Base-by-base conservation (phyloP, 2,888 invertebrate species). In the Platycheirus albimanus region DNA sequence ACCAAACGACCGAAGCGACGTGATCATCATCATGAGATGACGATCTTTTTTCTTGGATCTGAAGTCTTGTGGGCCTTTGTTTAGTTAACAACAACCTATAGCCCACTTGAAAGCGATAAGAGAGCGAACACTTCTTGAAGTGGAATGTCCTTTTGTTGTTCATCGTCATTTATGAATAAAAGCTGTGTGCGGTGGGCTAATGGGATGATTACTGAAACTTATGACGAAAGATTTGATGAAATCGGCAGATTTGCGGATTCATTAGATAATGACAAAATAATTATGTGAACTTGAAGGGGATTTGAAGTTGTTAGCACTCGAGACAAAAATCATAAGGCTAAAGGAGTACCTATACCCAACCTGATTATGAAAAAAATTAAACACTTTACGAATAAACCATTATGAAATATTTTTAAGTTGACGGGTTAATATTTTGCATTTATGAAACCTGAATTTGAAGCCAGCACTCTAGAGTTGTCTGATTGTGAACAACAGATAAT, bases 61-160 rank as follows among this genome's bases (percentile, higher is more conserved):
- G 11, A 54, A 28, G n/a, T 33, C 10, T 45, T 54, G 45, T 20
- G 36, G 64, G 47, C 58, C 61, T 81, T 81, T 76, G 76, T 72
- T 76, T 81, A 63, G 76, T 63, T 81, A 76, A 76, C 61, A 81
- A n/a, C n/a, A n/a, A n/a, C 47, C 52, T 58, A 51, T 17, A 61
- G 45, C 54, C 61, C 28, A 47, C 49, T 66, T 49, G 28, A 24
- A 47, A 61, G 10, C 20, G 54, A 72, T 81, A 66, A 72, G 76
- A 71, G 71, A 43, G 66, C 75, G 51, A 71, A 66, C 80, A 67
- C 61, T 43, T 54, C n/a, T 45, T 20, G 13, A 2, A 2, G 63
- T 76, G 71, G 66, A 81, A 81, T 81, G 71, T 81, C 81, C 76
- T 81, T 81, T 81, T 61, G 81, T 76, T 81, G 71, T 41, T 63